phyloP scores from a whole-genome alignment of 2,888 invertebrate genomes.

The Halictus quadricinctus region DNA sequence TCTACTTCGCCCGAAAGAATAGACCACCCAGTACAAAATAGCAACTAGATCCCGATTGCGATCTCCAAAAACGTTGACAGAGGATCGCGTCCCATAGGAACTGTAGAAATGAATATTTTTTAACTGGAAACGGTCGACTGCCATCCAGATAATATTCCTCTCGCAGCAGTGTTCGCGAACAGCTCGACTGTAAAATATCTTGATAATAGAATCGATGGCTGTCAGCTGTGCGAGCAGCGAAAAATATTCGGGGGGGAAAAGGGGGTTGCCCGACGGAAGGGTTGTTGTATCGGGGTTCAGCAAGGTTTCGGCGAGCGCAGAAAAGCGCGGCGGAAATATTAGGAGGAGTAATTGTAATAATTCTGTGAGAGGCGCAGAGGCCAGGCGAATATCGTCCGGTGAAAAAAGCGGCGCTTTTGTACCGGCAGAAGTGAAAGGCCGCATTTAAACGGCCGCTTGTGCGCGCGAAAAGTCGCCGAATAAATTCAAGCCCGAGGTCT shows the following conservation, averaged over 20 bases:
- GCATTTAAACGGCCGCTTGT: conserved; percentile 31
- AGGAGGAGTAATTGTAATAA: conserved; percentile 10
- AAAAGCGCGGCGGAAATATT: background rate
- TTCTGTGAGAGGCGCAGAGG: conserved; percentile 6
- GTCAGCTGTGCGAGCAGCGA: background rate
- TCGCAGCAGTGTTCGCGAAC: background rate
- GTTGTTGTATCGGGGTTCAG: background rate
- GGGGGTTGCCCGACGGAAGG: background rate
- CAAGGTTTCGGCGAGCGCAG: background rate
- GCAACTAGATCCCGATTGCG: background rate
- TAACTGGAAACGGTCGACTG: background rate
- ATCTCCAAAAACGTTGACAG: conserved; percentile 5
- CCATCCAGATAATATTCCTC: background rate
- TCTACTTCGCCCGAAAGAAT: background rate
- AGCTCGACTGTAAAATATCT: background rate
- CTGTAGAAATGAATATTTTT: background rate
- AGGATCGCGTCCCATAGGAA: background rate
- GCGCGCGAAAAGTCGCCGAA: conserved; percentile 44
- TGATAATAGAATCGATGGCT: conserved; percentile 5
- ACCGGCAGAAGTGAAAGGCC: conserved; percentile 38
- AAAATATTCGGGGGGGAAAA: background rate
- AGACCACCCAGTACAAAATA: background rate
- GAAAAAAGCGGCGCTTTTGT: conserved; percentile 21
- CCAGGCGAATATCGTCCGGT: conserved; percentile 4
- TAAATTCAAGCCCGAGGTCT: conserved; percentile 41